A percentile compares a stretch with the other conserved stretches of the same genome.
These are phyloP conservation scores for Synergus umbraculus DNA, from an alignment of 2,888 invertebrate genomes.

Conservation along the genomic window DNA sequence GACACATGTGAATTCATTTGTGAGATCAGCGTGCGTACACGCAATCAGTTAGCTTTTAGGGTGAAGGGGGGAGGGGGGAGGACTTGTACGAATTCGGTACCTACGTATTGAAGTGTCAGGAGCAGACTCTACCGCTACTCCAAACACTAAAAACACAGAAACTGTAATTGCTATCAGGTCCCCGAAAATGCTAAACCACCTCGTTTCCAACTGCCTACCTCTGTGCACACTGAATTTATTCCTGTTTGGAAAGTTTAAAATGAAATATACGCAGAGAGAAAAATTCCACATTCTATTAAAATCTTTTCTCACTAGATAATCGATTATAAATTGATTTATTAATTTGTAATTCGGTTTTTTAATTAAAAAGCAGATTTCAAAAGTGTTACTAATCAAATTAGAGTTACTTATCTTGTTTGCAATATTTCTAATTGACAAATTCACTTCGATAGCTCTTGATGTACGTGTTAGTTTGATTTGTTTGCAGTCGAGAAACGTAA, in stretches of 20 bases:
- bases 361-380: not conserved
- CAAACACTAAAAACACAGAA: conserved; percentile 63
- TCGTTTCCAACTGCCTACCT: conserved; percentile 19
- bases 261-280: conserved; percentile 10
- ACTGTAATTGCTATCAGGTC: conserved; percentile 65
- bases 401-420: not conserved
- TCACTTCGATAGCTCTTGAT: not conserved
- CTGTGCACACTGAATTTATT: conserved; percentile 17
- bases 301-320: not conserved
- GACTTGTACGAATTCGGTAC: conserved; percentile 43
- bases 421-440: not conserved
- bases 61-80: conserved; percentile 45
- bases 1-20: conserved; percentile 55
- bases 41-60: conserved; percentile 33
- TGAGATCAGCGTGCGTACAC: conserved; percentile 48
- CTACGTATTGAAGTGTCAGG: conserved; percentile 63
- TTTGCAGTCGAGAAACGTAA: conserved; percentile 11
- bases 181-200: conserved; percentile 56
- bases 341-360: not conserved
- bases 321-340: not conserved
- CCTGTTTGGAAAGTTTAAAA: conserved; percentile 50
- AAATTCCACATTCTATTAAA: not conserved
- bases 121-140: conserved; percentile 61
- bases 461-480: not conserved
- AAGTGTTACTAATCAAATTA: not conserved